Conservation (phyloP, 2,113 vertebrate genomes). For the Sander lucioperca region DNA sequence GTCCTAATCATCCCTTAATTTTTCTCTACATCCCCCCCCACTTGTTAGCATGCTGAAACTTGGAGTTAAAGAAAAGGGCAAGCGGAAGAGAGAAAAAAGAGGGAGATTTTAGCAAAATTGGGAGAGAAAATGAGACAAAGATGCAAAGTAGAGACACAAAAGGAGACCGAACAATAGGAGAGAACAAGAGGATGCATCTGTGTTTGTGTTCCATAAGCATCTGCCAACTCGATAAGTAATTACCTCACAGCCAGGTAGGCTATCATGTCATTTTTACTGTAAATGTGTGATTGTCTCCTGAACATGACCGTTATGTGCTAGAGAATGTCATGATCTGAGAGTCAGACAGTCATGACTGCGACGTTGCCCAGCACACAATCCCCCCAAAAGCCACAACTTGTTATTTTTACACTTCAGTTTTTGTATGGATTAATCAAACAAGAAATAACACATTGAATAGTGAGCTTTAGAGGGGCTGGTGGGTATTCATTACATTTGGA, state of each 20-base stretch:
- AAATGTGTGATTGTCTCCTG: not conserved
- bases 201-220: not conserved
- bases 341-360: not conserved
- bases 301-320: not conserved
- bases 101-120: not conserved
- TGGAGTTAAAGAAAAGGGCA: slow-evolving; percentile 27
- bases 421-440: no score
- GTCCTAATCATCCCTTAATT: slow-evolving; percentile 65
- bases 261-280: not conserved
- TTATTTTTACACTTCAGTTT: not conserved
- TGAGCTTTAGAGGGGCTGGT: not conserved
- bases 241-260: slow-evolving; percentile 2
- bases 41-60: slow-evolving; percentile 47
- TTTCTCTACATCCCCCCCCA: not conserved
- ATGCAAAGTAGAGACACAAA: slow-evolving; percentile 6
- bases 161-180: not conserved
- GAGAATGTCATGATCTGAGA: not conserved
- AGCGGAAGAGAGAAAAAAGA: not conserved
- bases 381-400: not conserved
- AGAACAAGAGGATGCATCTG: not conserved
- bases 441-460: no score
- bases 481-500: not conserved
- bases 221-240: not conserved
- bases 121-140: slow-evolving; percentile 21
- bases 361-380: not conserved